Conservation (phyloP, 2,797 vertebrate species). For the Coregonus suidteri region DNA sequence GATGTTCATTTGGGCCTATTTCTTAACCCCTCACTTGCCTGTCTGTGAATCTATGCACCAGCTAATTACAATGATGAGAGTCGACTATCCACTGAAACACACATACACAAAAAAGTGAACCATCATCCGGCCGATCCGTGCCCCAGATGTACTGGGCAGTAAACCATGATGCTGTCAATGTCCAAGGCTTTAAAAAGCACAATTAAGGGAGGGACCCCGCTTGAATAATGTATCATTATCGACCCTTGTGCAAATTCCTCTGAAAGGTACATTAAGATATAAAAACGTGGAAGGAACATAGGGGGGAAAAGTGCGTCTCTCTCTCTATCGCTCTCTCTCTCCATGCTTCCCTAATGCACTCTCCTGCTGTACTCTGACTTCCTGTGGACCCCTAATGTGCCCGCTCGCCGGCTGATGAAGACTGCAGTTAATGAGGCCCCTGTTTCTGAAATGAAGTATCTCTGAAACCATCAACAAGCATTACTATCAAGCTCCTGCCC, state of each 20-base stretch:
- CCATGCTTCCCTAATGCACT: constrained; percentile 75
- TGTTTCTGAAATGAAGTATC: constrained; percentile 79
- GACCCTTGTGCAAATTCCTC: constrained; percentile 82
- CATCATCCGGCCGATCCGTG: constrained; percentile 63
- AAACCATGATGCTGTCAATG: constrained; percentile 74
- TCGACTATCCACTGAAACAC: constrained; percentile 33
- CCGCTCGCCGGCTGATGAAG: constrained; percentile 71
- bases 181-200: constrained; percentile 82
- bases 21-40: constrained; percentile 64
- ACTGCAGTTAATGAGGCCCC: constrained; percentile 78
- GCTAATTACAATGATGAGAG: constrained; percentile 59
- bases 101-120: constrained; percentile 42
- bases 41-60: constrained; percentile 62
- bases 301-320: constrained; percentile 63
- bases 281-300: constrained; percentile 69
- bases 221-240: constrained; percentile 86
- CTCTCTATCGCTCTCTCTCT: constrained; percentile 19
- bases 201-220: constrained; percentile 77
- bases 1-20: constrained; percentile 80
- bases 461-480: constrained; percentile 77
- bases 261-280: constrained; percentile 85
- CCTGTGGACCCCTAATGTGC: constrained; percentile 80
- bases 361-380: constrained; percentile 71
- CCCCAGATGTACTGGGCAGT: constrained; percentile 64
- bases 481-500: constrained; percentile 69